Base-by-base conservation (phyloP, 1,140 invertebrate species). In the Achroia grisella region DNA sequence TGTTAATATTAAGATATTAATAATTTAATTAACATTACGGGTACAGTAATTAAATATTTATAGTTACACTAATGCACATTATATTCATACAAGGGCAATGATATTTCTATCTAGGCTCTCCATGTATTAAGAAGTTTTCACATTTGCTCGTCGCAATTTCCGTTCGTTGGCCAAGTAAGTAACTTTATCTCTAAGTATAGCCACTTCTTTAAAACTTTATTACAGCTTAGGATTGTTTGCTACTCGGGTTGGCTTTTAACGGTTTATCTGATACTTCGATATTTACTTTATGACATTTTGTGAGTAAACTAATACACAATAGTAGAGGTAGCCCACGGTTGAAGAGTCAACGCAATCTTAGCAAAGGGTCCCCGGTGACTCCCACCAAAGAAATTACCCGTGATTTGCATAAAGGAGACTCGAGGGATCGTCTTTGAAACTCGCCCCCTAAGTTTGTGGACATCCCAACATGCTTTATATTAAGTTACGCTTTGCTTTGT, bases 321-420 rank as follows among this genome's bases (percentile, higher is more conserved):
- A 46, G 36, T 52, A 54, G 48, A 51, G 48, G 56, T 58, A 56
- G 15, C 29, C 43, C 42, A 56, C 53, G 46, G 56, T 54, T 58
- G 56, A 55, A 56, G 58, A 65, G 66, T 62, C 51, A 62, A 69
- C 59, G 47, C 62, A 65, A 69, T 69, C 56, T 62, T 46, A 48
- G 56, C 54, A 59, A 64, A 62, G 48, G 64, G 60, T 61, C 65
- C 51, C 65, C 43, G 51, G 53, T 50, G 62, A 59, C 61, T 63
- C 55, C 61, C 67, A 62, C 65, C 62, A 62, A 71, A 64, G 67
- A 66, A 73, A 73, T 73, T 73, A 71, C 65, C 54, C 57, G 44
- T 61, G 60, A 74, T 71, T 74, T 74, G 61, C 65, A 69, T 74
- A 69, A 74, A 74, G 71, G 62, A 66, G 62, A 66, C 59, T 62